Evolutionary conservation across 2,113 vertebrate genomes (phyloP).

Genomic region (Opisthocomus hoazin): DNA sequence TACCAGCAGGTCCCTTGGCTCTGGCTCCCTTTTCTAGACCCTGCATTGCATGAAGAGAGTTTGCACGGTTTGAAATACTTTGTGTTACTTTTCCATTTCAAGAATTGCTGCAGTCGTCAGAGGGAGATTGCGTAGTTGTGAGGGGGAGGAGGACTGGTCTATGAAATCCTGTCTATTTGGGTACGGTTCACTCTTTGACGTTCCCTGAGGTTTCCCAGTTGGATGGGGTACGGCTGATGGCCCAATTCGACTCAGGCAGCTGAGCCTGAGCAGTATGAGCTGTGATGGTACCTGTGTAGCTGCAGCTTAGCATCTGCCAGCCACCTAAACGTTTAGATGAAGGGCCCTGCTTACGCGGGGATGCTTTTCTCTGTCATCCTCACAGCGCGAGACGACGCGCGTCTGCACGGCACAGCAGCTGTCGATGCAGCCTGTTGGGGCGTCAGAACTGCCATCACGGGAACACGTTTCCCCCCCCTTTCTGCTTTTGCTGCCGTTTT

Average conservation of each 20-base stretch:
- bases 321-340: neutral
- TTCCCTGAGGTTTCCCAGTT: neutral
- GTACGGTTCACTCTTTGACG: neutral
- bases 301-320: neutral
- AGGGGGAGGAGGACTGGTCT: neutral
- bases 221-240: neutral
- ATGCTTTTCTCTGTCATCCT: neutral
- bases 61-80: neutral
- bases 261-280: fast-evolving
- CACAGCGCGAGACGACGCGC: neutral
- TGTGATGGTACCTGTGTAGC: neutral
- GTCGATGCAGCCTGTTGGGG: neutral
- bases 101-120: neutral
- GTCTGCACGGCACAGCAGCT: neutral
- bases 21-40: neutral
- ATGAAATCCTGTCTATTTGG: neutral
- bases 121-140: fast-evolving
- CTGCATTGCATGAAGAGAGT: neutral
- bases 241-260: neutral
- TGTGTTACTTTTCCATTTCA: neutral
- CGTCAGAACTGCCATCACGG: neutral
- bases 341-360: neutral
- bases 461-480: neutral
- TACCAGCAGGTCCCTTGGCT: neutral
- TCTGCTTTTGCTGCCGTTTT: neutral